Base-by-base conservation (phyloP, 1,140 invertebrate species). In the Cardiocondyla obscurior region DNA sequence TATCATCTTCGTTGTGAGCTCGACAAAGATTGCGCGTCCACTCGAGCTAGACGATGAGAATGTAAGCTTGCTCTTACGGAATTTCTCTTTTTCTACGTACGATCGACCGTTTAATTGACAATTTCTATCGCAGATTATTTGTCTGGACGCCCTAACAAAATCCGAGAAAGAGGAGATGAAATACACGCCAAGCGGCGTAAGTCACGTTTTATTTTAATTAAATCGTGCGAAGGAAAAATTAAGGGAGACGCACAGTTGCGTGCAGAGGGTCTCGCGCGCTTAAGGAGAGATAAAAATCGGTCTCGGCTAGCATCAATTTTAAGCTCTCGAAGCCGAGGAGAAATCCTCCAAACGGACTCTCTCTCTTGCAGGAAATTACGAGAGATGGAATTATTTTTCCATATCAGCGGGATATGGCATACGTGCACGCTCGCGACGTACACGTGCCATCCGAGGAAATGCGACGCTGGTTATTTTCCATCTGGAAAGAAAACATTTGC, bases 401-500 rank as follows among this genome's bases (percentile, higher is more conserved):
- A 81, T 62, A 69, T 49, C 62, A 53, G 30, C 6, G 3, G 6
- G 16, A 53, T 64, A 53, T 19, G 70, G 55, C 6, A 8, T 42
- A 25, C 25, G n/a, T 55, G 22, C 6, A 8, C n/a, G 22, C 12
- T n/a, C 28, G 14, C 25, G 67, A 77, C 51, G 39, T 12, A 62
- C 72, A 14, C 25, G 53, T 16, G 62, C 33, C 60, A 19, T 53
- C 22, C 42, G 62, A n/a, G 74, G 33, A 67, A 69, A 79, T 57
- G 39, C 30, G 28, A 16, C 28, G 58, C 19, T 58, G 65, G 84
- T 82, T 86, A 86, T 86, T 85, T 82, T 85, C 53, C 46, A 85
- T 86, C 51, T 69, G 69, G 70, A 79, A 83, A 60, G 72, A 87
- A 86, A 87, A 87, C 72, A 86, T 86, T 86, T 83, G 55, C 62